Evolutionary conservation across 2,888 invertebrate species (phyloP), one percentile per base, ranked within the genome.

Genomic region (Diplolepis rosae): DNA sequence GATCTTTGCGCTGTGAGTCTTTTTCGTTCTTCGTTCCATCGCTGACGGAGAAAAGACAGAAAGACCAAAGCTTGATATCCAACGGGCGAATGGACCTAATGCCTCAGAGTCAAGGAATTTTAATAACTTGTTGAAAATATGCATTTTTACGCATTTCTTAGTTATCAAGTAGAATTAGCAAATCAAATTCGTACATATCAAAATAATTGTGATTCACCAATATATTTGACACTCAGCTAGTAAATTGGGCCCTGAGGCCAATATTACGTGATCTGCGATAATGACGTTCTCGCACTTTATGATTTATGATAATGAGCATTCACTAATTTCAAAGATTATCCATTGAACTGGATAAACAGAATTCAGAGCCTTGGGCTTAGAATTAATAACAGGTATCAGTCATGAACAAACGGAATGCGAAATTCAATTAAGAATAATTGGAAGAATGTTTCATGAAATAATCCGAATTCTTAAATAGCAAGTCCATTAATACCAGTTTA

Each of bases 21-120:
- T 18, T 13, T 70, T 70, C 76, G 71, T 66, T 56, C 67, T 71
- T 68, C 45, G 71, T 73, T 48, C 54, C 51, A 71, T 28, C 45
- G 9, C 45, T 45, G 45, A 45, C 18, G 45, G 45, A 45, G 45
- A 45, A 45, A 45, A 18, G 45, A 45, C 69, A 69, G 70, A 66
- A 56, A 68, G 61, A 56, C 67, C 52, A 69, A 71, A 67, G 71
- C 52, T 48, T 65, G 67, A 45, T 70, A 67, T 69, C 56, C 68
- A 22, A 18, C 3, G 22, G 9, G 4, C 45, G n/a, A n/a, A n/a
- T 42, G 39, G n/a, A 42, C 39, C 9, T n/a, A 4, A 42, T 13
- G n/a, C 39, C 39, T n/a, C 13, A 42, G n/a, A 4, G 5, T 6
- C 15, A 42, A 42, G 1, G n/a, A 42, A n/a, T n/a, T n/a, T 42